Base-by-base conservation (phyloP, 2,797 vertebrate species). In the Molossus alvarezi region DNA sequence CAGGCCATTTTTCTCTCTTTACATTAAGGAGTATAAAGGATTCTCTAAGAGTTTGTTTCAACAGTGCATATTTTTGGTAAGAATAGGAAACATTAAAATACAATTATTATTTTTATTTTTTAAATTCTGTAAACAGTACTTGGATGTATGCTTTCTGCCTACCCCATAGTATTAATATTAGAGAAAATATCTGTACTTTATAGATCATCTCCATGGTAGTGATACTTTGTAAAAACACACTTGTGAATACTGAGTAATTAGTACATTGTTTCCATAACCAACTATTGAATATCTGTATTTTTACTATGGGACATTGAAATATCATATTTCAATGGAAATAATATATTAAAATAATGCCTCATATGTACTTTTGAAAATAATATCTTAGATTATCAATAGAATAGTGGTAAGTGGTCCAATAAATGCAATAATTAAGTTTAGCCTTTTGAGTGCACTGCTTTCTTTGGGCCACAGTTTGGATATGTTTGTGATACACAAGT, bases 391-490 rank as follows among this genome's bases (percentile, higher is more conserved):
- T 80, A 71, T 55, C 51, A 73, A 65, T 0, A 90, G 79, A 93
- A 67, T 23, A 89, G 29, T 27, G n/a, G 37, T 25, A 73, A 73
- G 48, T 21, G 60, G 45, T n/a, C 20, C 4, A 67, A 45, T 21
- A 85, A 88, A 90, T 72, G 25, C 48, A 84, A 76, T 27, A 88
- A 67, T 55, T 81, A 96, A 72, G 21, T 65, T 48, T 93, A 72
- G 33, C 10, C 5, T 94, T 65, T 65, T 85, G 37, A 65, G 5
- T 62, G 10, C 17, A 64, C 18, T 18, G 33, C 48, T 91, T 95
- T 81, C 51, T 67, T 67, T 85, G 33, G 21, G 17, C 17, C 11
- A 55, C 55, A 27, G 18, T 82, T 85, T 88, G 67, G 27, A 10
- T 62, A 33, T 62, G 88, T 62, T 93, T 91, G 62, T 86, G 64